These are phyloP conservation scores for Moxostoma hubbsi DNA, from an alignment of 2,797 vertebrate species.

Conservation along the genomic window DNA sequence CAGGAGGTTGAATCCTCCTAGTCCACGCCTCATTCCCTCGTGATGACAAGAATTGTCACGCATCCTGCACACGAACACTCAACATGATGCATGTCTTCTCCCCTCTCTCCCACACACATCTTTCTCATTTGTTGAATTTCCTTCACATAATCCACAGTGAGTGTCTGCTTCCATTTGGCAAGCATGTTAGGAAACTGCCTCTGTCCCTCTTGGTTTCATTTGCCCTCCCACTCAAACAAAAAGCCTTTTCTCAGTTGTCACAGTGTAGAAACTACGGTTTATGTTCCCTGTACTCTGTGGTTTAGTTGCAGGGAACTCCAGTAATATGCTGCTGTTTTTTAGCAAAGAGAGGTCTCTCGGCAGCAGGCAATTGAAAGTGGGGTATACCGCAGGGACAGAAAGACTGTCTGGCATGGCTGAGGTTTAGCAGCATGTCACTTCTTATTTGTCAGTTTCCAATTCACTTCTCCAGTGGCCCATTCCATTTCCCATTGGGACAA, in stretches of 20 bases:
- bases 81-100: too few relatives aligned
- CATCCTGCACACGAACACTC: too few relatives aligned
- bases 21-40: too few relatives aligned
- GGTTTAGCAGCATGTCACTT: conserved; percentile 69
- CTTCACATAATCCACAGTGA: conserved; percentile 34
- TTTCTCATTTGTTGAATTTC: conserved; percentile 16
- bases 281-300: conserved; percentile 7
- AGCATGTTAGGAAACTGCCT: not conserved
- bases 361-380: conserved; percentile 64
- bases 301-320: not conserved
- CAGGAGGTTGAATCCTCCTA: too few relatives aligned
- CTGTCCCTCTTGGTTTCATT: not conserved
- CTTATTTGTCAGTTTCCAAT: conserved; percentile 63
- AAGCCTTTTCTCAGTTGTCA: not conserved
- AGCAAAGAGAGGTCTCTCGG: not conserved
- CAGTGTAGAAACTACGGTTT: not conserved
- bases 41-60: too few relatives aligned
- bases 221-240: not conserved
- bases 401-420: conserved; percentile 69
- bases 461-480: conserved; percentile 1
- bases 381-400: conserved; percentile 65
- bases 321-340: conserved; percentile 22
- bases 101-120: not conserved
- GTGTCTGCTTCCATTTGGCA: conserved; percentile 28
- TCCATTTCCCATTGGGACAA: conserved; percentile 9